Evolutionary conservation across 2,797 vertebrate species (phyloP).

Genomic region (Pyrrhura leucotis): DNA sequence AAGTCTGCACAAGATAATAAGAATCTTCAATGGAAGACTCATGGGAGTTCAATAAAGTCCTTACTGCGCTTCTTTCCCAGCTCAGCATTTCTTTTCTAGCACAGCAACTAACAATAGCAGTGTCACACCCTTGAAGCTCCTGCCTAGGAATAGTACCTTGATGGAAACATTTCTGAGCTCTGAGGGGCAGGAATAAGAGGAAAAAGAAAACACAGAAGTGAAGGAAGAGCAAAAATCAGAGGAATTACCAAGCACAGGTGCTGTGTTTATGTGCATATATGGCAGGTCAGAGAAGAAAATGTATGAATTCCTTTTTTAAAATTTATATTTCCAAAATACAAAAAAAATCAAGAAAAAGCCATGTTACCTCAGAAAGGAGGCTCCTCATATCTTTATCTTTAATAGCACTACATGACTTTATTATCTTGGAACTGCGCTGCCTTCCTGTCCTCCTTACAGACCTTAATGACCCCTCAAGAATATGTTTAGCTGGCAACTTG

Average conservation of each 20-base stretch:
- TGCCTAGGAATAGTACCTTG: constrained; percentile 1
- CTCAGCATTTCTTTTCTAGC: background rate
- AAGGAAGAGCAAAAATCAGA: constrained; percentile 2
- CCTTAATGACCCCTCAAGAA: background rate
- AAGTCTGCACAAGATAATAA: constrained; percentile 50
- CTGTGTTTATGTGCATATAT: background rate
- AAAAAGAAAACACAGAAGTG: background rate
- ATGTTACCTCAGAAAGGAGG: background rate
- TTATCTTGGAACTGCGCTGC: background rate
- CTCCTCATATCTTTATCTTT: background rate
- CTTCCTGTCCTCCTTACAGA: background rate
- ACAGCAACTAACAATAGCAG: background rate
- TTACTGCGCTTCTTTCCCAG: background rate
- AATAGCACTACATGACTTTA: background rate
- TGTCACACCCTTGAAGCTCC: background rate
- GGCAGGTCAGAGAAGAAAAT: background rate
- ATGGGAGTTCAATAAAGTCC: constrained; percentile 43
- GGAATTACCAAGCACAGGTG: background rate
- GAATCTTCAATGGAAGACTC: constrained; percentile 38
- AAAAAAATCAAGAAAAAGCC: background rate
- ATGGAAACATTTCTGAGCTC: constrained; percentile 1
- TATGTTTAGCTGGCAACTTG: background rate
- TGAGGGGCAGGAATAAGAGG: background rate
- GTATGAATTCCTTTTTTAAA: background rate
- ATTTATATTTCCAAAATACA: background rate